Evolutionary conservation across 2,888 invertebrate species (phyloP).

Genomic region (Archips crataeganus): DNA sequence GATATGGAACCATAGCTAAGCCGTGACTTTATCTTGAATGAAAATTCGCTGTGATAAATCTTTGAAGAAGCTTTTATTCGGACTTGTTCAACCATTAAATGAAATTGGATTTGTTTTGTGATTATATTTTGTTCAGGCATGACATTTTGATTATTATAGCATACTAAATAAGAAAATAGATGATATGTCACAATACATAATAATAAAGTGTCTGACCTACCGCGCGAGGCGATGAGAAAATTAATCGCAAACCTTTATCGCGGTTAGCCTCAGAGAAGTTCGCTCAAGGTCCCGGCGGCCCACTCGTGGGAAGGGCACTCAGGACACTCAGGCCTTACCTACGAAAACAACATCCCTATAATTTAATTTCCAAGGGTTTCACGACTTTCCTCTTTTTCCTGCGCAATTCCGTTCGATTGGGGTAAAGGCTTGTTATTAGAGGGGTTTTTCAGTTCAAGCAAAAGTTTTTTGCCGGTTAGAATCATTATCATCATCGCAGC

Average conservation of each 20-base stretch:
- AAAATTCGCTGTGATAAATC: too few species aligned
- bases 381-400: slow-evolving; percentile 17
- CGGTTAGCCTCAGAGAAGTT: slow-evolving; percentile 16
- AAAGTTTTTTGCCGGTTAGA: background rate
- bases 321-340: slow-evolving; percentile 8
- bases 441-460: background rate
- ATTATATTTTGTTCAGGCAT: too few species aligned
- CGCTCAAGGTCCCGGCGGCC: slow-evolving; percentile 3
- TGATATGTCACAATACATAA: too few species aligned
- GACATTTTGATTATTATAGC: too few species aligned
- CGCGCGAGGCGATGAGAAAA: background rate
- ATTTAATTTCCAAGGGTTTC: slow-evolving; percentile 32
- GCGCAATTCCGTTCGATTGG: slow-evolving; percentile 13
- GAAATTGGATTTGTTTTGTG: too few species aligned
- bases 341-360: slow-evolving; percentile 34
- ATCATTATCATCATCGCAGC: too few species aligned
- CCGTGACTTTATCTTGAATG: too few species aligned
- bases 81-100: too few species aligned
- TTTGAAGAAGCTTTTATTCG: too few species aligned
- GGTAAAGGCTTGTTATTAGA: slow-evolving; percentile 12
- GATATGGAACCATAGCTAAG: too few species aligned
- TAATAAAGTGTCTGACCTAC: too few species aligned
- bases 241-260: background rate
- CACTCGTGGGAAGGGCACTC: slow-evolving; percentile 1
- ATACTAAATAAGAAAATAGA: too few species aligned